A percentile compares a stretch with the other conserved stretches of the same genome.
Evolutionary conservation across 2,888 invertebrate species (phyloP).

Genomic region (Phoenoteleia sp.): DNA sequence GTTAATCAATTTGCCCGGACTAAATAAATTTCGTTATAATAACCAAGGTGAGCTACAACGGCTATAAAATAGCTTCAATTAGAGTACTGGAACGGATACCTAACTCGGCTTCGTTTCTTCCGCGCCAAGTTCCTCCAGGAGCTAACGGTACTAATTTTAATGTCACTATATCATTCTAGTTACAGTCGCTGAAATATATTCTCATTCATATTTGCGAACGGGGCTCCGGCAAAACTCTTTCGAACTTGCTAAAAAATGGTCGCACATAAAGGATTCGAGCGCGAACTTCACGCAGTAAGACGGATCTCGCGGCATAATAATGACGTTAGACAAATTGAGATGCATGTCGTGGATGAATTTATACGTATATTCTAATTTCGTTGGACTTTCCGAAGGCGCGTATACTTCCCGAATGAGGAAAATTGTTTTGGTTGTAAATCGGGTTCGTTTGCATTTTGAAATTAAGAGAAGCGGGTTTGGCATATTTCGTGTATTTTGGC

Average conservation of each 20-base stretch:
- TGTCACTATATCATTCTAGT: constrained; percentile 36
- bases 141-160: constrained; percentile 53
- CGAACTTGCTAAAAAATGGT: constrained; percentile 30
- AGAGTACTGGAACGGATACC: constrained; percentile 39
- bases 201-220: constrained; percentile 32
- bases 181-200: not conserved
- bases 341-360: constrained; percentile 6
- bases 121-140: constrained; percentile 1
- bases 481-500: too few relatives aligned
- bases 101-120: constrained; percentile 24
- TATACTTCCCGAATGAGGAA: too few relatives aligned
- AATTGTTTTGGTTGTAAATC: too few relatives aligned
- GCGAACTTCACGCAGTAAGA: constrained; percentile 10
- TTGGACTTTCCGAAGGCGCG: too few relatives aligned
- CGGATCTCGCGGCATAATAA: constrained; percentile 20
- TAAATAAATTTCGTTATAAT: constrained; percentile 41
- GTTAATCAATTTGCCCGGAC: not conserved
- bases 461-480: too few relatives aligned
- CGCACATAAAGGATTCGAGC: constrained; percentile 5
- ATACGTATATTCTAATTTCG: constrained; percentile 12
- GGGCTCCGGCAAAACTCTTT: not conserved
- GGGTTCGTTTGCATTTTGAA: too few relatives aligned
- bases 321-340: constrained; percentile 40
- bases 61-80: constrained; percentile 49
- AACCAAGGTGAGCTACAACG: not conserved